phyloP scores from a whole-genome alignment of 2,888 invertebrate genomes.

The Parnassius apollo region DNA sequence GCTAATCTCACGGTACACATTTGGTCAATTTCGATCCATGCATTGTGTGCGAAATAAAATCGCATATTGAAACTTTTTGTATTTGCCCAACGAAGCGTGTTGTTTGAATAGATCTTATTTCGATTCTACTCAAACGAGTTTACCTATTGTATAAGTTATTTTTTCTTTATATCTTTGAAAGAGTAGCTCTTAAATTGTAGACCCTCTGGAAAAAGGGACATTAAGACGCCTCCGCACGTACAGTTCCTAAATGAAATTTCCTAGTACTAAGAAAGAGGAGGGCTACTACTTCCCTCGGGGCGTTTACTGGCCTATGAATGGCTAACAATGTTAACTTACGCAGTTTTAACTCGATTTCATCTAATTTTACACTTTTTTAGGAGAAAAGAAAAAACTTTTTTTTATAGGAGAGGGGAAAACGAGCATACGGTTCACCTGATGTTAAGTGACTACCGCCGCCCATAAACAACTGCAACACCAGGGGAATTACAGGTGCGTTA shows the following conservation, averaged over 20 bases:
- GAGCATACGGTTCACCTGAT: no score
- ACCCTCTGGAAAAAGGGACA: constrained; percentile 54
- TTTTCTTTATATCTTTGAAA: constrained; percentile 58
- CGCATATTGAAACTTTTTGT: constrained; percentile 56
- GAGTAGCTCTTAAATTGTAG: constrained; percentile 41
- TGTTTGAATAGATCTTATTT: constrained; percentile 60
- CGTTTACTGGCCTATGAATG: constrained; percentile 45
- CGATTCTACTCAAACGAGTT: constrained; percentile 63
- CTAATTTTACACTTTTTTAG: constrained; percentile 28
- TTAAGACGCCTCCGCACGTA: constrained; percentile 70
- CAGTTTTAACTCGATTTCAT: constrained; percentile 45
- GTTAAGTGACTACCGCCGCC: no score
- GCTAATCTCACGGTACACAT: constrained; percentile 21
- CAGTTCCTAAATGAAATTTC: constrained; percentile 71
- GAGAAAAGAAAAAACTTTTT: no score
- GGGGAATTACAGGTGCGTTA: no score
- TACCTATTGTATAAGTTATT: constrained; percentile 14
- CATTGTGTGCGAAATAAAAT: constrained; percentile 54
- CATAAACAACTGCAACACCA: no score
- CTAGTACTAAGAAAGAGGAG: constrained; percentile 55
- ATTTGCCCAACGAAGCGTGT: constrained; percentile 52
- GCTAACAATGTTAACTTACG: constrained; percentile 48
- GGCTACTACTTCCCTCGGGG: constrained; percentile 36
- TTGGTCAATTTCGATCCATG: constrained; percentile 38
- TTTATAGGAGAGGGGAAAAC: no score